Percentiles rank a stretch among this genome's conserved stretches.
Evolutionary conservation across 2,113 vertebrate genomes (phyloP).

Genomic region (Psettodes erumei): DNA sequence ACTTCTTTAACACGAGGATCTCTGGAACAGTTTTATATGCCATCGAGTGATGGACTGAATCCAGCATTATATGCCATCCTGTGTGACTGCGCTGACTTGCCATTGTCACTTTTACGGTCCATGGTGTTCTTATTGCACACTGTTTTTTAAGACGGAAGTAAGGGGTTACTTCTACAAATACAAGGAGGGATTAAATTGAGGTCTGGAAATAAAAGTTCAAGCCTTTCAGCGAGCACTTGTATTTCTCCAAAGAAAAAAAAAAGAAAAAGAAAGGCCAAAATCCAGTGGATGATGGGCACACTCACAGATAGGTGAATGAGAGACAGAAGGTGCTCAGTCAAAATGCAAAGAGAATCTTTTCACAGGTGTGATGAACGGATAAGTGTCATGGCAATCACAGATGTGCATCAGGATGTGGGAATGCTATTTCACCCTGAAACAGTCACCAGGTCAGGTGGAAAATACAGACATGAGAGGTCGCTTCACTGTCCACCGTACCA

Average conservation of each 20-base stretch:
- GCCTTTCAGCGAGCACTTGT: background rate
- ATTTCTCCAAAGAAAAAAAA: background rate
- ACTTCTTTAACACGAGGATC: too few species aligned
- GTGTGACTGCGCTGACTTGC: too few species aligned
- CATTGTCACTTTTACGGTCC: background rate
- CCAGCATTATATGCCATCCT: too few species aligned
- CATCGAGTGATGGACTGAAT: too few species aligned
- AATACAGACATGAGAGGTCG: background rate
- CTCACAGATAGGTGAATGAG: constrained; percentile 22
- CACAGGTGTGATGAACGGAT: constrained; percentile 16
- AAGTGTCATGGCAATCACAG: constrained; percentile 50
- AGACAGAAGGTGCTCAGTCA: constrained; percentile 39
- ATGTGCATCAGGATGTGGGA: constrained; percentile 49
- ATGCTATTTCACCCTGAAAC: constrained; percentile 55
- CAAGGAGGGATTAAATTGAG: background rate
- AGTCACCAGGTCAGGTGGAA: constrained; percentile 23
- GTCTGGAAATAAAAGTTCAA: background rate
- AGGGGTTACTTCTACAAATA: background rate
- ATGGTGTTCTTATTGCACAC: background rate
- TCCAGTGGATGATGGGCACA: constrained; percentile 6
- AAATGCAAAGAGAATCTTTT: constrained; percentile 45
- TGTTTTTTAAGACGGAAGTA: background rate
- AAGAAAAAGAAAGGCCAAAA: background rate
- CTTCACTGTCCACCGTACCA: background rate
- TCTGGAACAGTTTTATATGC: too few species aligned